Base-by-base conservation (phyloP, 2,888 invertebrate species). In the Papilio gigon region DNA sequence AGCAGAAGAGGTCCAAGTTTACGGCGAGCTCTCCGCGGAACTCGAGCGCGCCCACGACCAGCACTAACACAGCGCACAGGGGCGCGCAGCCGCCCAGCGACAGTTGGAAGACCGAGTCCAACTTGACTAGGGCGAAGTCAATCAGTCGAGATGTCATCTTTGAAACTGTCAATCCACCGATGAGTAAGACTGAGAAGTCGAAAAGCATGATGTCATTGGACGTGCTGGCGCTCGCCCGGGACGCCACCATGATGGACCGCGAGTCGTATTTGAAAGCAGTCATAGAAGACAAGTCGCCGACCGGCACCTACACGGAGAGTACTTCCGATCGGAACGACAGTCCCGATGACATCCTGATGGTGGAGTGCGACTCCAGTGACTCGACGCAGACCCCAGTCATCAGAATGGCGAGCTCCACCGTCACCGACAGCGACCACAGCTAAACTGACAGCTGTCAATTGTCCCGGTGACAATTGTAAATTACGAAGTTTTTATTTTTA, bases 121-220 rank as follows among this genome's bases (percentile, higher is more conserved):
- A 88, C 68, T 67, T 91, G 2, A 78, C 78, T 0, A 80, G 87
- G 42, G 84, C 85, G 0, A 90, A 88, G 65, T 92, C 92, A 0
- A 78, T 82, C 1, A 90, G 90, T 64, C 83, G 90, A 1, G 91
- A 91, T 68, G 83, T 85, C 0, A 81, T 91, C 1, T 89, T 80
- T 64, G 90, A 91, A 40, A 80, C 81, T 3, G 76, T 74, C 0
- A 86, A 85, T 70, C 86, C 85, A 42, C 87, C 90, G 8, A 86
- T 90, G 1, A 82, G 78, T 27, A 86, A 82, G 68, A 80, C 82
- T 1, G 92, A 91, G 44, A 90, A 89, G 62, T 92, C 89, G 0
- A 90, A 91, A 73, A 89, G 89, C 71, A 92, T 92, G 92, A 91
- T 92, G 92, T 92, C 92, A 0, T 71, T 92, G 40, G 92, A 92